These are phyloP conservation scores for Phalangium opilio DNA, from an alignment of 2,888 invertebrate species.

Conservation along the genomic window DNA sequence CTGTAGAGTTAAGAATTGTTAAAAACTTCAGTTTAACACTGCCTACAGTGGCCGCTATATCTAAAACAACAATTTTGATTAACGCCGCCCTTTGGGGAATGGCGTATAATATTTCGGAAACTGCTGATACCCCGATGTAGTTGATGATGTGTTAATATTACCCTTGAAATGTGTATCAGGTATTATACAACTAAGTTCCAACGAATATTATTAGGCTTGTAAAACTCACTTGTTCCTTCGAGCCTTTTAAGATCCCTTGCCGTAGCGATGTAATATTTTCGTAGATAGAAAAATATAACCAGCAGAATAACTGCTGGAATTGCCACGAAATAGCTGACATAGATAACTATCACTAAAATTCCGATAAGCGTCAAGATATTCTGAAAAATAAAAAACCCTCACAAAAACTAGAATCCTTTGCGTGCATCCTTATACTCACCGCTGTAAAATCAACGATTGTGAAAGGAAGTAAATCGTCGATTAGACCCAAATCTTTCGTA, in stretches of 20 bases:
- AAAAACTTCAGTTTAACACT: no score
- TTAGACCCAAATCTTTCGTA: constrained; percentile 19
- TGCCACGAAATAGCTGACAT: constrained; percentile 56
- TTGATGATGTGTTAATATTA: no score
- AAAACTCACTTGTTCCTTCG: constrained; percentile 34
- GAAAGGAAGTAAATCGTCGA: constrained; percentile 18
- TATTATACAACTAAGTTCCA: no score
- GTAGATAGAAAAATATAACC: constrained; percentile 53
- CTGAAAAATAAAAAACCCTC: constrained; percentile 7
- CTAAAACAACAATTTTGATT: no score
- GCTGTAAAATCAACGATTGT: constrained; percentile 15
- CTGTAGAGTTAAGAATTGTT: no score
- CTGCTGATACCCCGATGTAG: no score
- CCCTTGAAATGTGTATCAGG: no score
- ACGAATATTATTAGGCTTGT: no score
- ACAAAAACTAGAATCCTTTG: no score
- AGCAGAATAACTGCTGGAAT: constrained; percentile 54
- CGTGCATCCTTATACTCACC: constrained; percentile 7
- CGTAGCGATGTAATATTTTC: constrained; percentile 59
- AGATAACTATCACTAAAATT: constrained; percentile 46
- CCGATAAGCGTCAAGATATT: constrained; percentile 30
- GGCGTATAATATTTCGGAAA: no score
- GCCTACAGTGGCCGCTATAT: no score
- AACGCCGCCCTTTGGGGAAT: no score
- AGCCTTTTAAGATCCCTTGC: constrained; percentile 55